Evolutionary conservation across 1,140 invertebrate genomes (phyloP).

Genomic region (Pseudachorutes palmiensis): DNA sequence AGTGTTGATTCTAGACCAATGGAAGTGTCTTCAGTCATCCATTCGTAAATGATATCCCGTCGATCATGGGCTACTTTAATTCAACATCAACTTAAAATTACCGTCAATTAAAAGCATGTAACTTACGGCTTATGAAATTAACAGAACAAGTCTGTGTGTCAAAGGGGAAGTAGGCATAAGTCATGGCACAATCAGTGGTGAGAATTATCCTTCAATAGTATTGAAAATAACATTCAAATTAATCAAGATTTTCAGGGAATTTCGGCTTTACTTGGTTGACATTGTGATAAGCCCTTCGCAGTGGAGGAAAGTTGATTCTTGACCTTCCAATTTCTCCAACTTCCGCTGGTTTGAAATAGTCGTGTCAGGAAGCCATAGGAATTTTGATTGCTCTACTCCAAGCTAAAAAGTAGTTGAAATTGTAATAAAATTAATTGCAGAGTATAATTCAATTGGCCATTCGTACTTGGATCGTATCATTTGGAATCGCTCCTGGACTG

Average conservation of each 20-base stretch:
- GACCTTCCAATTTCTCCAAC: background rate
- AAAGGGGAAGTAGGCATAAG: background rate
- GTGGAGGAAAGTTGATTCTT: background rate
- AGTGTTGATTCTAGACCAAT: background rate
- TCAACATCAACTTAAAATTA: no score
- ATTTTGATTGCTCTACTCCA: background rate
- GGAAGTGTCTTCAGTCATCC: background rate
- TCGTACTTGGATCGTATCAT: conserved; percentile 1
- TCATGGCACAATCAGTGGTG: background rate
- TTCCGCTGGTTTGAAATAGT: background rate
- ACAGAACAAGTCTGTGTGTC: background rate
- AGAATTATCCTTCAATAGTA: conserved; percentile 1
- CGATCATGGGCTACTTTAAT: background rate
- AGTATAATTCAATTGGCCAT: background rate
- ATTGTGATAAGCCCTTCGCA: background rate
- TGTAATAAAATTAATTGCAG: background rate
- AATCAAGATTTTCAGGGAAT: no score
- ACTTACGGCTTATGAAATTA: background rate
- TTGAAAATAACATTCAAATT: no score
- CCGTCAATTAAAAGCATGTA: no score
- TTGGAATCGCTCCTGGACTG: background rate
- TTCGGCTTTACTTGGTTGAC: background rate
- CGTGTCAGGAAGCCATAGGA: background rate
- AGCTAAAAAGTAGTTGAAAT: no score
- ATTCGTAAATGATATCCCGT: background rate